Evolutionary conservation across 2,888 invertebrate genomes (phyloP).

Genomic region (Ennomos fuscantarius): DNA sequence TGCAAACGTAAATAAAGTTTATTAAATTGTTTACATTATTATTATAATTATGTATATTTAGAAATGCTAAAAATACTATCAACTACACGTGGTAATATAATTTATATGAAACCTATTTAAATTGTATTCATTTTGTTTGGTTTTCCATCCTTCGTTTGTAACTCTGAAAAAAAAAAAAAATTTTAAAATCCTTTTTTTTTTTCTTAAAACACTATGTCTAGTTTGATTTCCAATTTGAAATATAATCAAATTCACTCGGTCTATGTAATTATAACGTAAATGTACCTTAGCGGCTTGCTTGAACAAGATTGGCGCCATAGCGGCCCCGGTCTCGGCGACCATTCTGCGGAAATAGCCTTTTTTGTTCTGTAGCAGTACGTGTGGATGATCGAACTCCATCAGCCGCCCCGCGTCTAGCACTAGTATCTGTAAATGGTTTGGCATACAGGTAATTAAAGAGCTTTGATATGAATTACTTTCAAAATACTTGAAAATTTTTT

Average conservation of each 20-base stretch:
- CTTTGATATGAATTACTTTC: no score
- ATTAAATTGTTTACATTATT: slow-evolving; percentile 29
- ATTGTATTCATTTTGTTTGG: slow-evolving; percentile 22
- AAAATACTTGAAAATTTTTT: no score
- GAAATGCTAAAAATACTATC: slow-evolving; percentile 35
- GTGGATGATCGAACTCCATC: slow-evolving; percentile 90
- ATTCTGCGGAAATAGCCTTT: slow-evolving; percentile 85
- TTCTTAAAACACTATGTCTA: no score
- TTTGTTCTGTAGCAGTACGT: slow-evolving; percentile 83
- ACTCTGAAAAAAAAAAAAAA: slow-evolving; percentile 29
- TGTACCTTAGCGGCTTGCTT: slow-evolving; percentile 86
- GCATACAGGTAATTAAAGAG: no score
- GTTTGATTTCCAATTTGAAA: no score
- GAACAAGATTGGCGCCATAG: slow-evolving; percentile 86
- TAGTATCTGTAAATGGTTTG: slow-evolving; percentile 69
- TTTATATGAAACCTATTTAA: slow-evolving; percentile 18
- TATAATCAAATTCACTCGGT: no score
- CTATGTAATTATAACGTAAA: neutral
- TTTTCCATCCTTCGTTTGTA: slow-evolving; percentile 44
- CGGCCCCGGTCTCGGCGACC: slow-evolving; percentile 87
- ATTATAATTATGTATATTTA: slow-evolving; percentile 25
- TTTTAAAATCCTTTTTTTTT: neutral
- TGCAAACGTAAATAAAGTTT: slow-evolving; percentile 29
- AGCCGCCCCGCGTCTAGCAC: slow-evolving; percentile 86
- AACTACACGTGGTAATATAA: slow-evolving; percentile 6